phyloP scores from a whole-genome alignment of 92 coral and sea anemone species.

The Meandrina meandrites region DNA sequence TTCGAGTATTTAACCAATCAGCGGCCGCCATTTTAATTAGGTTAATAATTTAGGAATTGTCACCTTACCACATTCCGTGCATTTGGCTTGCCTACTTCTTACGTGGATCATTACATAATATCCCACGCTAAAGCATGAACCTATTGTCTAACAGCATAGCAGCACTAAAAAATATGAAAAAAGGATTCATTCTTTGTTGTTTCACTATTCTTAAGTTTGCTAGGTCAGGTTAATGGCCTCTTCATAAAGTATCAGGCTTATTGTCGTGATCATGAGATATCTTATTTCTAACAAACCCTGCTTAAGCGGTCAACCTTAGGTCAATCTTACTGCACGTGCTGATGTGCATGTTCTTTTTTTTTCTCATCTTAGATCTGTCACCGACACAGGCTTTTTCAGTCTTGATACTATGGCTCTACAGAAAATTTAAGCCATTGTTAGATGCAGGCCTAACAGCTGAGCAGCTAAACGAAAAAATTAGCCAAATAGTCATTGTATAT shows the following conservation, averaged over 20 bases:
- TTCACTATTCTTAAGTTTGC: too few species aligned
- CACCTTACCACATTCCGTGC: background rate
- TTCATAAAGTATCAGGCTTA: too few species aligned
- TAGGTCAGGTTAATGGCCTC: too few species aligned
- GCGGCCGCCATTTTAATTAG: background rate
- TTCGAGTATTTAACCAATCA: background rate
- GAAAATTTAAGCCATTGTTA: constrained; percentile 34
- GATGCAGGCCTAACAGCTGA: constrained; percentile 26
- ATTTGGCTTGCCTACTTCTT: background rate
- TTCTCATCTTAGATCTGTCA: constrained; percentile 39
- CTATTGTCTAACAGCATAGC: too few species aligned
- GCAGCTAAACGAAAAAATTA: background rate
- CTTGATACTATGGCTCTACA: constrained; percentile 38
- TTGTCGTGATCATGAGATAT: too few species aligned
- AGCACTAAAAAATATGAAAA: background rate
- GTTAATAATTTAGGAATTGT: background rate
- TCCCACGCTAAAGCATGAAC: too few species aligned
- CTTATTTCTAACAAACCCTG: too few species aligned
- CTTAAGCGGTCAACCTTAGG: too few species aligned
- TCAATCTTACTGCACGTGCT: too few species aligned
- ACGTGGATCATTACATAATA: background rate
- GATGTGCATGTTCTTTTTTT: too few species aligned
- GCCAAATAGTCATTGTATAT: constrained; percentile 26
- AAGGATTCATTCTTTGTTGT: too few species aligned
- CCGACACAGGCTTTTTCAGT: constrained; percentile 48